These are phyloP conservation scores for Orestias chungarensis DNA, from an alignment of 2,797 vertebrate species.

Conservation along the genomic window DNA sequence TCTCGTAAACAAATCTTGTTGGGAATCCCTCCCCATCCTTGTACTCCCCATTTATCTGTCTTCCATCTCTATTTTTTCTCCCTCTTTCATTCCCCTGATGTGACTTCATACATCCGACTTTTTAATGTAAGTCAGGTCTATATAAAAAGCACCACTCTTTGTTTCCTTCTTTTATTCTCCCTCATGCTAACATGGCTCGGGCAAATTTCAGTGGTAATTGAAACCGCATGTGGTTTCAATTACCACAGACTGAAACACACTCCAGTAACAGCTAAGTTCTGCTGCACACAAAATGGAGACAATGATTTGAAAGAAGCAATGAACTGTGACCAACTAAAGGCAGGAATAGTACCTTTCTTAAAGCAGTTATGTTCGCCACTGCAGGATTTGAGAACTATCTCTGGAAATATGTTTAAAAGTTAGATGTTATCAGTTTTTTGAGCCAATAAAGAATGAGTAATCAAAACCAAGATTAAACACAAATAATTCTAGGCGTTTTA, in stretches of 20 bases:
- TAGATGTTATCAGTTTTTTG: not conserved
- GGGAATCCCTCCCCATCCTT: constrained; percentile 8
- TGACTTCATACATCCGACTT: constrained; percentile 7
- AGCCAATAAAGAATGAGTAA: not conserved
- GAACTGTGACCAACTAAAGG: not conserved
- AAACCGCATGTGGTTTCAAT: constrained; percentile 51
- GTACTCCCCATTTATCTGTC: constrained; percentile 5
- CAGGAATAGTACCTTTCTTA: not conserved
- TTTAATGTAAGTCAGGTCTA: constrained; percentile 3
- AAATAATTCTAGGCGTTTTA: not conserved
- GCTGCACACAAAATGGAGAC: constrained; percentile 16
- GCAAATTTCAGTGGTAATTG: too few species aligned
- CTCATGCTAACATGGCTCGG: constrained; percentile 12
- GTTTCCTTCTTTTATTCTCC: not conserved
- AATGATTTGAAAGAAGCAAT: constrained; percentile 16
- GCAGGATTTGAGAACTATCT: constrained; percentile 23
- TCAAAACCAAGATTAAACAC: not conserved
- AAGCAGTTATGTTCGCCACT: not conserved
- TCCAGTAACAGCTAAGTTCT: constrained; percentile 12
- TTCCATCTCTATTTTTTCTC: not conserved
- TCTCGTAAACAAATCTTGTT: constrained; percentile 31
- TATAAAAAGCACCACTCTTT: not conserved
- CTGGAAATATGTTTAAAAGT: constrained; percentile 28
- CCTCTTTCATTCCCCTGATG: constrained; percentile 4
- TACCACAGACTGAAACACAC: constrained; percentile 37